Conservation (phyloP, 2,797 vertebrate genomes). For the Eremophila alpestris region DNA sequence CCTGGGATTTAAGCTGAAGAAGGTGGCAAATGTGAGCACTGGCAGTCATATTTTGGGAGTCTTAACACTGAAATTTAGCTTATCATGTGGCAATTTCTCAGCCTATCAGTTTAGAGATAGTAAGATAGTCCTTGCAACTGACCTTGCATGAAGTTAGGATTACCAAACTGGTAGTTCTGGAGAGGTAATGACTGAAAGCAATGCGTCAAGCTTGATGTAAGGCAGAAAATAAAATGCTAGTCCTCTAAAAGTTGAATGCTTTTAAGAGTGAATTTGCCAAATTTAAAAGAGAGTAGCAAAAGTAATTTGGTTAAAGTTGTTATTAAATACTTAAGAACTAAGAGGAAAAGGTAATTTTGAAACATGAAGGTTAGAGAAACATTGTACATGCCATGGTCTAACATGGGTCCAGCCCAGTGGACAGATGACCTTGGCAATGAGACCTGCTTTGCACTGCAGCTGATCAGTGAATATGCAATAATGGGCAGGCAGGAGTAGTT, state of each 20-base stretch:
- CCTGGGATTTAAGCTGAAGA: background rate
- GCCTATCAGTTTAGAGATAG: background rate
- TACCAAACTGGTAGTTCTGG: background rate
- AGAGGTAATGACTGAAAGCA: background rate
- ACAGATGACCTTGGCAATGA: background rate
- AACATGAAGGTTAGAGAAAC: background rate
- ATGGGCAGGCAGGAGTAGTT: background rate
- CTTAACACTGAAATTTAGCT: background rate
- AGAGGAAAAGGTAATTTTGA: background rate
- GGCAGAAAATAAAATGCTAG: background rate
- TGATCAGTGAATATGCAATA: background rate
- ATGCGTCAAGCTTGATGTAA: background rate
- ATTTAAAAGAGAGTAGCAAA: background rate
- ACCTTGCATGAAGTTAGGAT: background rate
- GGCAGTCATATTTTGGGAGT: background rate
- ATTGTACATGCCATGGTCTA: background rate
- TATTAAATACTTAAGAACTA: background rate
- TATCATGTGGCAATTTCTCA: background rate
- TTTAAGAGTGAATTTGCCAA: background rate
- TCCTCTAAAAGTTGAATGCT: background rate
- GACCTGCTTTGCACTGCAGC: background rate
- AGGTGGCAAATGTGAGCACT: background rate
- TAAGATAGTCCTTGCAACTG: background rate
- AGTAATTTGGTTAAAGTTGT: background rate
- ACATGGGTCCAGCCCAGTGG: background rate